A percentile compares a stretch with the other conserved stretches of the same genome.
These are phyloP conservation scores for Brienomyrus longianalis DNA, from an alignment of 2,113 vertebrate genomes.

Conservation along the genomic window DNA sequence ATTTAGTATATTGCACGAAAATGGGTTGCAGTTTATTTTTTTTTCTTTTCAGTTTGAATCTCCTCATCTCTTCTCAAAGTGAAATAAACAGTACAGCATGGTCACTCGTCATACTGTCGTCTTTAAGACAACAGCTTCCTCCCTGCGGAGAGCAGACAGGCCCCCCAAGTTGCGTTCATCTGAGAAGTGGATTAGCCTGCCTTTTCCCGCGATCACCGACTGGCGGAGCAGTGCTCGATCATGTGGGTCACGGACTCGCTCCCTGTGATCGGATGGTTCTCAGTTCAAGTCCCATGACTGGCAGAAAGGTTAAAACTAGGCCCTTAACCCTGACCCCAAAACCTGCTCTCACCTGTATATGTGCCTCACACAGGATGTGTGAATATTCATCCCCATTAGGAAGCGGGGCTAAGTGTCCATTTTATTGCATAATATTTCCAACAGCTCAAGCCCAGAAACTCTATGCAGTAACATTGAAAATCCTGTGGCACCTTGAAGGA, in stretches of 20 bases:
- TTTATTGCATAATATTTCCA: background rate
- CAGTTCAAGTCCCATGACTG: background rate
- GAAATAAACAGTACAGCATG: constrained; percentile 24
- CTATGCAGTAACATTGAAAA: background rate
- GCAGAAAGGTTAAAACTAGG: background rate
- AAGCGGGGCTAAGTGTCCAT: background rate
- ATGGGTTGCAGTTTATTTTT: constrained; percentile 3
- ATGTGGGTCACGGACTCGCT: background rate
- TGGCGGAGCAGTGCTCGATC: background rate
- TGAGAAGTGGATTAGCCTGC: background rate
- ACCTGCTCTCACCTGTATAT: background rate
- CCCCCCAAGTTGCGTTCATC: background rate
- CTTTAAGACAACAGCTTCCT: background rate
- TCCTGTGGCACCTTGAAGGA: background rate
- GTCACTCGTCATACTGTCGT: constrained; percentile 10
- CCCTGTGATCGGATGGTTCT: background rate
- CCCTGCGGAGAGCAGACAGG: background rate
- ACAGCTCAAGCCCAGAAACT: background rate
- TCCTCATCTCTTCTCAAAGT: constrained; percentile 14
- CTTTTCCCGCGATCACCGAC: background rate
- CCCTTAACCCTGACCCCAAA: background rate
- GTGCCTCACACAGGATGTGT: background rate
- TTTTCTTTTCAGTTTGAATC: constrained; percentile 8
- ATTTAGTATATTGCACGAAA: constrained; percentile 28
- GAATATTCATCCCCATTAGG: background rate